phyloP scores from a whole-genome alignment of 2,888 invertebrate species.

The Nebria brevicollis region DNA sequence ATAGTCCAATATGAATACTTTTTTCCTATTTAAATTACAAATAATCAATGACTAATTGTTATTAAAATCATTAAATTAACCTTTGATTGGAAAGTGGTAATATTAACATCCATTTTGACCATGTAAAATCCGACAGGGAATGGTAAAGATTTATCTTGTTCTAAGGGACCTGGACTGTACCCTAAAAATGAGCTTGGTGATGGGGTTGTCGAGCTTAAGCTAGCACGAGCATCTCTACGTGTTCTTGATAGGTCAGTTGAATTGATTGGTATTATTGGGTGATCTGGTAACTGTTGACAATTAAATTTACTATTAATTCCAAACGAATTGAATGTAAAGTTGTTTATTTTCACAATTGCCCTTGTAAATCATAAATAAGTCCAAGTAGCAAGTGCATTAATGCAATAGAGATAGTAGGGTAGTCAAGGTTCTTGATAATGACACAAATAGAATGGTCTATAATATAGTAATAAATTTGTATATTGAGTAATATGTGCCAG shows the following conservation, averaged over 20 bases:
- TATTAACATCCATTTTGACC: conserved; percentile 69
- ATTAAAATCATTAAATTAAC: conserved; percentile 60
- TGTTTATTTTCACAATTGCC: no score
- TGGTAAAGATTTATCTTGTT: conserved; percentile 65
- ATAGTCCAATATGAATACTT: conserved; percentile 70
- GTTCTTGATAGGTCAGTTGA: background rate
- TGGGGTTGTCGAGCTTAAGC: conserved; percentile 33
- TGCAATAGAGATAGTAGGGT: background rate
- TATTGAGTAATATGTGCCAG: background rate
- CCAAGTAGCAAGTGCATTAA: background rate
- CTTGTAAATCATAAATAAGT: background rate
- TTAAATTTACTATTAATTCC: background rate
- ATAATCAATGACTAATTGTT: background rate
- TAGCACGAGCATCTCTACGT: conserved; percentile 28
- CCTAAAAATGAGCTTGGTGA: conserved; percentile 57
- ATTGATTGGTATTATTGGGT: background rate
- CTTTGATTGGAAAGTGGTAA: conserved; percentile 66
- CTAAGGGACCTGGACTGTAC: conserved; percentile 54
- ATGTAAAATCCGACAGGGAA: conserved; percentile 77
- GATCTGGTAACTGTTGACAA: background rate
- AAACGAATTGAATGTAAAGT: no score
- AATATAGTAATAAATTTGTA: background rate
- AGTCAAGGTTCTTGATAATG: background rate
- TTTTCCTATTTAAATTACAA: conserved; percentile 67
- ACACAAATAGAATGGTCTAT: background rate